A percentile compares a stretch with the other conserved stretches of the same genome.
These are phyloP conservation scores for Steatocranus sp. DNA, from an alignment of 2,797 vertebrate genomes.

Conservation along the genomic window DNA sequence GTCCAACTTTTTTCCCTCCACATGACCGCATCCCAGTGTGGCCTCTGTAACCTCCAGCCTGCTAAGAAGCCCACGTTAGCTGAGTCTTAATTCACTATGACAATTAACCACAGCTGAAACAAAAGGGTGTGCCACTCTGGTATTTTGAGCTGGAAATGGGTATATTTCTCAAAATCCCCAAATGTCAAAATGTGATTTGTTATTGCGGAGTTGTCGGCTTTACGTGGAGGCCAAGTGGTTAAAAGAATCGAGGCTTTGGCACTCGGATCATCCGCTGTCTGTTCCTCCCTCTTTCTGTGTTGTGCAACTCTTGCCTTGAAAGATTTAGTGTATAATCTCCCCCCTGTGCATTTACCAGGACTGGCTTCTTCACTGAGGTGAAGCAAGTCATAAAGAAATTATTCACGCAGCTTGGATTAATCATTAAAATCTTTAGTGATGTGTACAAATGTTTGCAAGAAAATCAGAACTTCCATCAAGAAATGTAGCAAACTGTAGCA, in stretches of 20 bases:
- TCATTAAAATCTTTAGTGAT: neutral
- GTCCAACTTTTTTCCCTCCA: slow-evolving; percentile 24
- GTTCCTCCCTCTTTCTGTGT: neutral
- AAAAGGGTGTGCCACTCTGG: slow-evolving; percentile 30
- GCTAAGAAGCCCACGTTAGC: slow-evolving; percentile 43
- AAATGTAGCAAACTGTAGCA: neutral
- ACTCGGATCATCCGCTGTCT: neutral
- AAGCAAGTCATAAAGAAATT: neutral
- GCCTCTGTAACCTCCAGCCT: slow-evolving; percentile 30
- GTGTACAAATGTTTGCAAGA: neutral
- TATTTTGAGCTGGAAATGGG: slow-evolving; percentile 36
- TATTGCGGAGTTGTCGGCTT: slow-evolving; percentile 19
- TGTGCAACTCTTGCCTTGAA: neutral
- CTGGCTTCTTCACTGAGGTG: neutral
- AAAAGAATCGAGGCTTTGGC: slow-evolving; percentile 36
- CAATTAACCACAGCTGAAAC: slow-evolving; percentile 51
- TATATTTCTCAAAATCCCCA: slow-evolving; percentile 39
- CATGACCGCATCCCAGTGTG: slow-evolving; percentile 45
- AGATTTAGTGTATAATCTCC: neutral
- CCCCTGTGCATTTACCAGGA: neutral
- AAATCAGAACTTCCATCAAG: neutral
- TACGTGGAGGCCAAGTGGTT: neutral
- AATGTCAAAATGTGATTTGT: slow-evolving; percentile 55
- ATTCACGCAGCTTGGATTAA: neutral
- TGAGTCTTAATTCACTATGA: slow-evolving; percentile 49